These are phyloP conservation scores for Temnothorax curvispinosus DNA, from an alignment of 1,140 invertebrate genomes.

Conservation along the genomic window DNA sequence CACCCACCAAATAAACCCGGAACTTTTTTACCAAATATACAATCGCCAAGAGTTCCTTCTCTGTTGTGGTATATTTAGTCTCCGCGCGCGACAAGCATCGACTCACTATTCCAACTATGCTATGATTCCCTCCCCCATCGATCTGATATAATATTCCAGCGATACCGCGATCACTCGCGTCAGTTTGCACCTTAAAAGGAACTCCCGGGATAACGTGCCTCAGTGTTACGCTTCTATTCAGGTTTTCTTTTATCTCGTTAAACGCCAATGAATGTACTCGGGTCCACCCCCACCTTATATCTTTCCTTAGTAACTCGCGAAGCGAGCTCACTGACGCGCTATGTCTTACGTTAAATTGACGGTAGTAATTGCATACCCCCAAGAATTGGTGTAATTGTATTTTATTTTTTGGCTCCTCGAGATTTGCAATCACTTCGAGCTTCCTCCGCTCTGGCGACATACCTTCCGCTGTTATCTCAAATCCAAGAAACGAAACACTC, in stretches of 20 bases:
- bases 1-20: neutral
- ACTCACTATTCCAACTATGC: neutral
- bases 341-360: neutral
- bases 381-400: neutral
- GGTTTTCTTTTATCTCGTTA: too few species aligned
- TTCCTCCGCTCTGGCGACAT: neutral
- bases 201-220: neutral
- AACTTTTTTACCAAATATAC: neutral
- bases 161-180: neutral
- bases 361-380: neutral
- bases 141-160: neutral
- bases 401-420: neutral
- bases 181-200: neutral
- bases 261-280: too few species aligned
- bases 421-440: neutral
- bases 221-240: neutral
- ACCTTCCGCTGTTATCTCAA: neutral
- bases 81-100: neutral
- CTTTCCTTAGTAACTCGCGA: neutral
- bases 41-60: neutral
- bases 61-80: neutral
- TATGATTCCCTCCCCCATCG: neutral
- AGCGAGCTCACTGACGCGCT: neutral
- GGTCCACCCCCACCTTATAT: neutral
- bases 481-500: neutral